Conservation (phyloP, 2,113 vertebrate genomes). For the Pelusios castaneus region DNA sequence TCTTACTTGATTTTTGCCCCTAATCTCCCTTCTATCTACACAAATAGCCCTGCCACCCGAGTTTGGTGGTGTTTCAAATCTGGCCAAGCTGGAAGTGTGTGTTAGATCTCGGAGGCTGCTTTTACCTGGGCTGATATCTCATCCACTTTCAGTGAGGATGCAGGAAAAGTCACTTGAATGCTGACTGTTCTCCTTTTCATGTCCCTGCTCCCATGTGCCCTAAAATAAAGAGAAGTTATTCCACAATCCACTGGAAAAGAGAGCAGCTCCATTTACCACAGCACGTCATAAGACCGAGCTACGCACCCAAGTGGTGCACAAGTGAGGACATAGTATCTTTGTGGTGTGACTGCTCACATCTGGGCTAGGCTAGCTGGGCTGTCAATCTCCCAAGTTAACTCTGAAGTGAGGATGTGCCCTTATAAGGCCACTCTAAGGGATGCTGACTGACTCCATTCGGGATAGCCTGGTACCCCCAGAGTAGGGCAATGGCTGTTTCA, state of each 20-base stretch:
- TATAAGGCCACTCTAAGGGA: background rate
- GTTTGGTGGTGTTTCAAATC: background rate
- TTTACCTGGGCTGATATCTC: background rate
- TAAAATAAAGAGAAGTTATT: background rate
- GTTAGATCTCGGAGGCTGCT: background rate
- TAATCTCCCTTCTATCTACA: background rate
- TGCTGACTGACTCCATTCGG: background rate
- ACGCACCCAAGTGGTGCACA: accelerated
- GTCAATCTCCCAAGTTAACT: background rate
- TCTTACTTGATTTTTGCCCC: accelerated
- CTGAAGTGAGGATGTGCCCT: background rate
- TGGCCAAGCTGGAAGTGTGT: background rate
- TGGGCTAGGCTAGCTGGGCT: background rate
- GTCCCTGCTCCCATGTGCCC: background rate
- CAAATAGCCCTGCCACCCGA: background rate
- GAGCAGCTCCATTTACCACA: background rate
- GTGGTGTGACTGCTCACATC: accelerated
- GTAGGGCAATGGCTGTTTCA: background rate
- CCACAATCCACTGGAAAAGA: background rate
- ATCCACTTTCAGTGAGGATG: background rate
- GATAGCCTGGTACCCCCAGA: background rate
- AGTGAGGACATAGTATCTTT: accelerated
- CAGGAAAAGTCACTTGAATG: background rate
- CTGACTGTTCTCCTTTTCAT: background rate
- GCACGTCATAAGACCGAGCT: background rate